Percentiles rank a stretch among this genome's conserved stretches.
Evolutionary conservation across 2,888 invertebrate genomes (phyloP).

Genomic region (Branchellion lobata): DNA sequence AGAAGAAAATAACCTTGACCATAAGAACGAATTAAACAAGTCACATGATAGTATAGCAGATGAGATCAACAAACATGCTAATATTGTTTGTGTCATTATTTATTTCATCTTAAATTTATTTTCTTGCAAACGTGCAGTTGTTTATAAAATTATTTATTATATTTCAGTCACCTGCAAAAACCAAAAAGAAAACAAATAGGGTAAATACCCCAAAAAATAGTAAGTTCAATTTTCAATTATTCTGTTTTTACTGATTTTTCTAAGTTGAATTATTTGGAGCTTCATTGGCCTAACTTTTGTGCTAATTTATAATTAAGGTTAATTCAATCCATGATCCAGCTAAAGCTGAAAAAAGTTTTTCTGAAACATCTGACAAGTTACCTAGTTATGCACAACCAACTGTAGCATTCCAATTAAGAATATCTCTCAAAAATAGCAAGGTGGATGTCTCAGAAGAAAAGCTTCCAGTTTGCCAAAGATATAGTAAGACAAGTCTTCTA

Average conservation of each 20-base stretch:
- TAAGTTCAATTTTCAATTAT: too few relatives aligned
- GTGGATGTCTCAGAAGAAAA: constrained; percentile 21
- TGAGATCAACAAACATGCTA: not conserved
- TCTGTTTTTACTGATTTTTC: too few relatives aligned
- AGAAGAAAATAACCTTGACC: not conserved
- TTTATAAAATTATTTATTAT: too few relatives aligned
- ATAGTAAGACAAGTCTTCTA: constrained; percentile 29
- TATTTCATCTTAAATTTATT: not conserved
- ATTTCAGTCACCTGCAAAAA: constrained; percentile 13
- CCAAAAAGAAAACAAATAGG: not conserved
- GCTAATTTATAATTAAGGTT: too few relatives aligned
- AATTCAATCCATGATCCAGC: too few relatives aligned
- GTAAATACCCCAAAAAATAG: constrained; percentile 1
- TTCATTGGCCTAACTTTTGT: too few relatives aligned
- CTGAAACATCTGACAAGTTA: not conserved
- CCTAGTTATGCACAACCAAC: constrained; percentile 40
- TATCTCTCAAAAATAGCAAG: constrained; percentile 31
- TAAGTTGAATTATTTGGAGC: too few relatives aligned
- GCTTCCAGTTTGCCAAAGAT: constrained; percentile 40
- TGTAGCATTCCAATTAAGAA: constrained; percentile 39
- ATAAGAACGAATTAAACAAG: not conserved
- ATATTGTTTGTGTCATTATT: not conserved
- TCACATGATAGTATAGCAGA: constrained; percentile 11
- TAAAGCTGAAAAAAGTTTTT: not conserved
- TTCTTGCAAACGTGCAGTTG: too few relatives aligned